Percentiles rank a stretch among this genome's conserved stretches.
Evolutionary conservation across 2,797 vertebrate genomes (phyloP).

Genomic region (Sebastes reedi): DNA sequence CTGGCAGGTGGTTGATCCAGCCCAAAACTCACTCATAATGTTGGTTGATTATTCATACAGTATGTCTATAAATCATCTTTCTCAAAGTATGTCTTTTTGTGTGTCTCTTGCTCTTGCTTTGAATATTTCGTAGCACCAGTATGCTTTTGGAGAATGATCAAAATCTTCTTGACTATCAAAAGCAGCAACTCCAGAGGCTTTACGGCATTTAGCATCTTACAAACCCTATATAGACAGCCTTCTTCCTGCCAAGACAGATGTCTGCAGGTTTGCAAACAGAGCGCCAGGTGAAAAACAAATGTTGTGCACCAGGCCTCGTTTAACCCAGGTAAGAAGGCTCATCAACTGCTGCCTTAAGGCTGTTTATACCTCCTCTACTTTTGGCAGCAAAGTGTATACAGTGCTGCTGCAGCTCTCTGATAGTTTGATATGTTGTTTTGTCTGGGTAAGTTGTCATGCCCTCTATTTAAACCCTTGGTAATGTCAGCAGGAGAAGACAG

Average conservation of each 20-base stretch:
- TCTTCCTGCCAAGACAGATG: slow-evolving; percentile 43
- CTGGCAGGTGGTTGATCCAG: not conserved
- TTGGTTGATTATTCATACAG: not conserved
- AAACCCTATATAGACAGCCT: slow-evolving; percentile 10
- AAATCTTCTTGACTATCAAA: not conserved
- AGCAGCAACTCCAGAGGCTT: slow-evolving; percentile 9
- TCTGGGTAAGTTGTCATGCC: slow-evolving; percentile 53
- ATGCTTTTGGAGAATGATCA: slow-evolving; percentile 11
- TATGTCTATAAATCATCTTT: not conserved
- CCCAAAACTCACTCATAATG: not conserved
- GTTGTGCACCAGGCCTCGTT: slow-evolving; percentile 55
- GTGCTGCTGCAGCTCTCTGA: slow-evolving; percentile 49
- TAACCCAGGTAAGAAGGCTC: slow-evolving; percentile 64
- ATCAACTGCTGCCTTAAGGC: slow-evolving; percentile 68
- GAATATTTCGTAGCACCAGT: not conserved
- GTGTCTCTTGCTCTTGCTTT: not conserved
- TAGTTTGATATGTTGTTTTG: slow-evolving; percentile 58
- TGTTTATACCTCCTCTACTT: slow-evolving; percentile 57
- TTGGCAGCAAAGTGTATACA: slow-evolving; percentile 56
- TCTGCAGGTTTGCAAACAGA: slow-evolving; percentile 47
- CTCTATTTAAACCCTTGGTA: slow-evolving; percentile 62
- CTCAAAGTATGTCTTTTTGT: not conserved
- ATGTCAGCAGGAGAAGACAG: slow-evolving; percentile 43
- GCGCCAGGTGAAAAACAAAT: slow-evolving; percentile 57
- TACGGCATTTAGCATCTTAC: slow-evolving; percentile 5